Conservation (phyloP, 2,888 invertebrate genomes). For the Germaria angustata region DNA sequence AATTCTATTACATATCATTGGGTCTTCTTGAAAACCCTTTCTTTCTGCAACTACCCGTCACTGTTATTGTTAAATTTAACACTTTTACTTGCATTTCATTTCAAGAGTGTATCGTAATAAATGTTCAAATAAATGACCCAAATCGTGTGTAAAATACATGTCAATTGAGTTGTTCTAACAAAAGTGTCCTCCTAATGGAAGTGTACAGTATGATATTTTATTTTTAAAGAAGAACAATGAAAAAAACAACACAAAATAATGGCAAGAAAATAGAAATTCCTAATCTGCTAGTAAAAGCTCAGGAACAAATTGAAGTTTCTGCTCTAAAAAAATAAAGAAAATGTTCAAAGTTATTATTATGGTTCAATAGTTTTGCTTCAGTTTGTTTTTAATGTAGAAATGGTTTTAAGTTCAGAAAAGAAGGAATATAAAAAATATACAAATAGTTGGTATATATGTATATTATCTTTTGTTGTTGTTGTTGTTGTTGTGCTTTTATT, state of each 20-base stretch:
- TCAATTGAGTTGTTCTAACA: constrained; percentile 39
- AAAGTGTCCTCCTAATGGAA: constrained; percentile 57
- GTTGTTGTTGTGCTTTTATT: too few species aligned
- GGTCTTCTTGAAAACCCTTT: background rate
- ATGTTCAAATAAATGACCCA: constrained; percentile 54
- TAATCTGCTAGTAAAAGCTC: background rate
- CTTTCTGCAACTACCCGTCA: too few species aligned
- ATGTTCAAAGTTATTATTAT: constrained; percentile 4
- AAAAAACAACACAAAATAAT: background rate
- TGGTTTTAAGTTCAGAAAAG: background rate
- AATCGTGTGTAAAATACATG: constrained; percentile 59
- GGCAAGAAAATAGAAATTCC: background rate
- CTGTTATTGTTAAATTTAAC: background rate
- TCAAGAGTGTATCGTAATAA: constrained; percentile 23
- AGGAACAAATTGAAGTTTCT: background rate
- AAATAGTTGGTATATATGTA: background rate
- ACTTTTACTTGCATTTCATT: background rate
- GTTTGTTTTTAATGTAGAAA: background rate
- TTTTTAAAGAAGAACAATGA: background rate
- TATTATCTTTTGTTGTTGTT: too few species aligned
- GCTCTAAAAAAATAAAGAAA: background rate
- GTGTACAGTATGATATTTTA: background rate
- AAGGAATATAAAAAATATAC: background rate
- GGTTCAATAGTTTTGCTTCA: background rate
- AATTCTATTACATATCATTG: background rate